Conservation (phyloP, 2,888 invertebrate species). For the Dynastes hyllus region DNA sequence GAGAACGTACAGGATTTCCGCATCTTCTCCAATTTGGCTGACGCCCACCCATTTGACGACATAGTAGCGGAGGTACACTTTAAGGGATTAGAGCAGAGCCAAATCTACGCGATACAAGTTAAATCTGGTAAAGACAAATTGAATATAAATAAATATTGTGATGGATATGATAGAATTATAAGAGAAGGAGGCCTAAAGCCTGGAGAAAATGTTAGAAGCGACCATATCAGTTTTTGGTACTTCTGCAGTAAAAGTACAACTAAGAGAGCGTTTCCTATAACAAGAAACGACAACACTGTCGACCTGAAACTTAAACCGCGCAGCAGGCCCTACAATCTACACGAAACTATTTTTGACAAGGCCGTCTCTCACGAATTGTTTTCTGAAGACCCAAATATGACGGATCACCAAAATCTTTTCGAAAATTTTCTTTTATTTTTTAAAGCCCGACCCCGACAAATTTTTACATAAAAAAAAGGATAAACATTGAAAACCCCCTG, state of each 20-base stretch:
- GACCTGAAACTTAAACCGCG: not conserved
- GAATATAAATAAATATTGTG: too few relatives aligned
- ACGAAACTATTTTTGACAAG: not conserved
- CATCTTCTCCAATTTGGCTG: not conserved
- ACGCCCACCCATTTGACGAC: not conserved
- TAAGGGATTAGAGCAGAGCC: not conserved
- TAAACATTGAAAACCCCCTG: too few relatives aligned
- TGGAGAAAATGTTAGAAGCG: not conserved
- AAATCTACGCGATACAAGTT: not conserved
- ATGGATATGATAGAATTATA: too few relatives aligned
- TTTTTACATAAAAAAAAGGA: too few relatives aligned
- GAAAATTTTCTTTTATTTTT: too few relatives aligned
- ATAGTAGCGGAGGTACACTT: not conserved
- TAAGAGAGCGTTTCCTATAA: not conserved
- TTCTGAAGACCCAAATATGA: not conserved
- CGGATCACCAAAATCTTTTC: not conserved
- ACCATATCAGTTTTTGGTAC: not conserved
- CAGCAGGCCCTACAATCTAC: not conserved
- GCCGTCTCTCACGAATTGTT: not conserved
- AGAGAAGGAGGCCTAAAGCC: too few relatives aligned
- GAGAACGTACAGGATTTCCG: not conserved
- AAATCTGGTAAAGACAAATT: too few relatives aligned
- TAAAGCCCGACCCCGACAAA: too few relatives aligned
- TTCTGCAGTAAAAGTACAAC: not conserved
- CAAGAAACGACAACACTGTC: not conserved